A percentile compares a stretch with the other conserved stretches of the same genome.
phyloP scores from a whole-genome alignment of 2,113 vertebrate genomes.

The Tringa solitaria region DNA sequence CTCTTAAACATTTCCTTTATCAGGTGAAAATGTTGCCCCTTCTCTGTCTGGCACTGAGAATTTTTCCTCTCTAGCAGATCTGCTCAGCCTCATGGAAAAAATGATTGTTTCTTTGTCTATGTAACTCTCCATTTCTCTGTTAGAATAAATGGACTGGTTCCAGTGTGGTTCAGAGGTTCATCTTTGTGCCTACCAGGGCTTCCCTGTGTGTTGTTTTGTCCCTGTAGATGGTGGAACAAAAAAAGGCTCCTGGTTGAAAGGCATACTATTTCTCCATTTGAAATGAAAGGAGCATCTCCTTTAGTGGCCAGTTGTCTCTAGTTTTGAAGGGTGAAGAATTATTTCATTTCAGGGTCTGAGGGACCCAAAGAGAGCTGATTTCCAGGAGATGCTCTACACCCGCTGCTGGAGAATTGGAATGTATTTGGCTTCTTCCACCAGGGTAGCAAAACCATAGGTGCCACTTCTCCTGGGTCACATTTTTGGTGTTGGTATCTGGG shows the following conservation, averaged over 20 bases:
- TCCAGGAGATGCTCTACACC: not conserved
- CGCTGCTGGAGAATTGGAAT: not conserved
- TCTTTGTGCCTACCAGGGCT: not conserved
- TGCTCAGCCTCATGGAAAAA: constrained; percentile 43
- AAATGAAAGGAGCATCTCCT: not conserved
- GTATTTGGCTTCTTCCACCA: fast-evolving
- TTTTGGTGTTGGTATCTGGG: not conserved
- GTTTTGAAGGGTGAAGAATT: not conserved
- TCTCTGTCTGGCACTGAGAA: constrained; percentile 34
- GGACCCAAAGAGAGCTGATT: not conserved
- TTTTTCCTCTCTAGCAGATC: constrained; percentile 26
- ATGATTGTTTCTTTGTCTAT: constrained; percentile 39
- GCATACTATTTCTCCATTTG: not conserved
- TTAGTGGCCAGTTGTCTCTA: no score
- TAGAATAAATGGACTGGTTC: constrained; percentile 16
- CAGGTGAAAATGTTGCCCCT: constrained; percentile 58
- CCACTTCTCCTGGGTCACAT: not conserved
- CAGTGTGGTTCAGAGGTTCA: not conserved
- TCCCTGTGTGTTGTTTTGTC: not conserved
- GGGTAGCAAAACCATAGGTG: not conserved
- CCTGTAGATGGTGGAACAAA: not conserved
- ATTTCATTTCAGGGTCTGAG: not conserved
- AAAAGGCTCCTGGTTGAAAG: not conserved
- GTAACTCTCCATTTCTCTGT: constrained; percentile 7
- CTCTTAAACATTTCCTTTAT: constrained; percentile 67